Evolutionary conservation across 2,113 vertebrate species (phyloP).

Genomic region (Orientallactaga bullata): DNA sequence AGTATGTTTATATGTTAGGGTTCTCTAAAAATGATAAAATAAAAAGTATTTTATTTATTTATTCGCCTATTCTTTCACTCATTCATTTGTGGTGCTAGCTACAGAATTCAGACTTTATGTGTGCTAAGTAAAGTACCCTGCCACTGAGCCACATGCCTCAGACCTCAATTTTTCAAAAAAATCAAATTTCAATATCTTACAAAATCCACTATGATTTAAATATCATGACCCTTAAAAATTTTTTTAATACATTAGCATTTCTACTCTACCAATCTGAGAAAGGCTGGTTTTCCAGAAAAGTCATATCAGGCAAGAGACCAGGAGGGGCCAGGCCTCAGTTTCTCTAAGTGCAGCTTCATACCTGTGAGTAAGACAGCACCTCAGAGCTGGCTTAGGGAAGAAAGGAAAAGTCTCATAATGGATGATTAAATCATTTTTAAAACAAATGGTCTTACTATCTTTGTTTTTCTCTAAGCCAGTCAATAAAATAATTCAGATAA

Average conservation of each 20-base stretch:
- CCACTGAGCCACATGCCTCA: neutral
- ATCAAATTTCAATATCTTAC: conserved; percentile 48
- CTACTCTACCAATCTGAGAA: neutral
- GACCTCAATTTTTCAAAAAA: neutral
- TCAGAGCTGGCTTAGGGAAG: neutral
- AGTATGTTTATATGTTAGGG: no score
- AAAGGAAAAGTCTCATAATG: conserved; percentile 6
- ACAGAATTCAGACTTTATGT: neutral
- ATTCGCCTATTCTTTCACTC: no score
- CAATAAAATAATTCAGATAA: conserved; percentile 35
- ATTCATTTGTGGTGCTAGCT: neutral
- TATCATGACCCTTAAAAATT: neutral
- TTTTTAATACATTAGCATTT: neutral
- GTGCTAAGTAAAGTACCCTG: neutral
- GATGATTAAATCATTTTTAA: neutral
- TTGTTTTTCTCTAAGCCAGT: neutral
- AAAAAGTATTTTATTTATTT: neutral
- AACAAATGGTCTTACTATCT: conserved; percentile 10
- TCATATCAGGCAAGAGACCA: neutral
- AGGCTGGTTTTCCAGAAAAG: neutral
- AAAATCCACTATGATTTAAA: neutral
- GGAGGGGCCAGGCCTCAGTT: no score
- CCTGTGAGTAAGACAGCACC: neutral
- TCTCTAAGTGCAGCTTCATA: neutral
- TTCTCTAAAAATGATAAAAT: conserved; percentile 56